Evolutionary conservation across 2,113 vertebrate genomes (phyloP).

Genomic region (Cyanocitta stelleri): DNA sequence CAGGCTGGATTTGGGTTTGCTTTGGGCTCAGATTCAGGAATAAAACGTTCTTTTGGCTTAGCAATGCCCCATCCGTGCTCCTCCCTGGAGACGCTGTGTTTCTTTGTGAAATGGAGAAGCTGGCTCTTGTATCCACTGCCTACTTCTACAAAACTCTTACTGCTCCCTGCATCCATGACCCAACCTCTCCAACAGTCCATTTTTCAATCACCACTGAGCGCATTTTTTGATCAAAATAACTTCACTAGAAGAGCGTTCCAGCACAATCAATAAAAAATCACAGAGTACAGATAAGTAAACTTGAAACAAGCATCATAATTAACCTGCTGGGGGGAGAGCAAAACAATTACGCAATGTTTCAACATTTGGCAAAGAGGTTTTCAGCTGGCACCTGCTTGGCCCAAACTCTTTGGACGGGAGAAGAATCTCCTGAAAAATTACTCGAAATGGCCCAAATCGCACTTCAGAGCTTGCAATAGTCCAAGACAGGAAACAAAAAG

Average conservation of each 20-base stretch:
- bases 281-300: slow-evolving; percentile 58
- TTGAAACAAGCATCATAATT: slow-evolving; percentile 57
- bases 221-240: slow-evolving; percentile 74
- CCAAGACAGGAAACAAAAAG: slow-evolving; percentile 52
- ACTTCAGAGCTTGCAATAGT: not conserved
- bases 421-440: slow-evolving; percentile 45
- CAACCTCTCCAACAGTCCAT: not conserved
- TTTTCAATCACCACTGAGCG: slow-evolving; percentile 41
- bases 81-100: not conserved
- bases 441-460: not conserved
- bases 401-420: slow-evolving; percentile 42
- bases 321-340: slow-evolving; percentile 17
- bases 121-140: not conserved
- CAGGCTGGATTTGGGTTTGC: not conserved
- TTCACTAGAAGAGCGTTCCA: slow-evolving; percentile 66
- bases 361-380: slow-evolving; percentile 56
- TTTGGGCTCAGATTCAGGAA: not conserved
- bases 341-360: slow-evolving; percentile 39
- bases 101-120: not conserved
- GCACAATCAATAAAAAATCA: slow-evolving; percentile 71
- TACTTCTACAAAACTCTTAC: slow-evolving; percentile 10
- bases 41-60: not conserved
- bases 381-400: slow-evolving; percentile 20
- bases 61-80: not conserved
- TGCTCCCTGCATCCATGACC: slow-evolving; percentile 6